Evolutionary conservation across 1,140 invertebrate genomes (phyloP).

Genomic region (Campoletis sonorensis): DNA sequence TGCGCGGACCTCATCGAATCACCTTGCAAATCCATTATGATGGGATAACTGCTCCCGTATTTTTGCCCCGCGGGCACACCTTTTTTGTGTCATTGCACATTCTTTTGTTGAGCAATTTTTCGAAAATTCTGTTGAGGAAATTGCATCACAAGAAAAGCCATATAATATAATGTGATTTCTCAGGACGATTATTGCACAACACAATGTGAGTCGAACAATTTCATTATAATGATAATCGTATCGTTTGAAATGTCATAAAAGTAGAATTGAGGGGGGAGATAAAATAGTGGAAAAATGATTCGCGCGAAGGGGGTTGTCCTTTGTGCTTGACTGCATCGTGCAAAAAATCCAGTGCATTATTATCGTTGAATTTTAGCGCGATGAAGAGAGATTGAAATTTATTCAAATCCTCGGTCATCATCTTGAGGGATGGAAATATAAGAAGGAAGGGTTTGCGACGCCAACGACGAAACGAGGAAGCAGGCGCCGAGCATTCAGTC

Average conservation of each 20-base stretch:
- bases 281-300: background rate
- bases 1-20: no score
- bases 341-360: conserved; percentile 11
- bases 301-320: background rate
- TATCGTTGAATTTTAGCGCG: conserved; percentile 3
- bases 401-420: conserved; percentile 33
- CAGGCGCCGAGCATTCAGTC: conserved; percentile 51
- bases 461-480: no score
- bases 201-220: no score
- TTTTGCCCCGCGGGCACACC: no score
- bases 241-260: no score
- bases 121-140: background rate
- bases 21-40: no score
- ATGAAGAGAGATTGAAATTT: conserved; percentile 26
- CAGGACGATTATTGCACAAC: no score
- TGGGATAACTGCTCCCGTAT: no score
- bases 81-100: background rate
- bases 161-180: no score
- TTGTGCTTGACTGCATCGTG: no score
- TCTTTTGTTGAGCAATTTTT: background rate
- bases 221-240: no score
- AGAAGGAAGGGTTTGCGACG: background rate
- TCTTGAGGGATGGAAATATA: background rate
- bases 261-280: no score
- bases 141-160: background rate